Evolutionary conservation across 1,140 invertebrate species (phyloP), one percentile per base, ranked within the genome.

Genomic region (Bemisia tabaci): DNA sequence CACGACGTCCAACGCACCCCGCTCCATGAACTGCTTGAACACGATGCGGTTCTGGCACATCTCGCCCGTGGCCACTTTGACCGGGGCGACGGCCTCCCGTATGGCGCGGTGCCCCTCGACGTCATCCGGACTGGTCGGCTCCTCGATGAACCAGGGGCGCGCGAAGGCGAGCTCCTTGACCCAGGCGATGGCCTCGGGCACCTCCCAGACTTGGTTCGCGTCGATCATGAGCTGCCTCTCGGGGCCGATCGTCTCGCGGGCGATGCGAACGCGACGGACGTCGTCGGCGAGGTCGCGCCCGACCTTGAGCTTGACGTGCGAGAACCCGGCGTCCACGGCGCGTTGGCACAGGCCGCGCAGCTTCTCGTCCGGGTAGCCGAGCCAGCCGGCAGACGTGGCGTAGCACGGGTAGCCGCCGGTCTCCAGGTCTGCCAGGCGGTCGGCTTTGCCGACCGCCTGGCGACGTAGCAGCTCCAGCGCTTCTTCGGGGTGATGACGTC

Each of bases 101-200:
- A 95, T 94, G 26, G 79, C 78, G 2, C 84, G 84, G 79, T 95
- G 92, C 5, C 92, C 93, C 2, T 93, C 76, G 11, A 94, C 79
- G 75, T 96, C 94, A 77, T 96, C 93, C 1, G 93, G 92, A 11
- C 88, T 91, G 0, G 93, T 96, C 5, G 94, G 94, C 73, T 96
- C 94, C 78, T 96, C 93, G 70, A 96, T 95, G 92, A 92, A 96
- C 22, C 86, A 75, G 9, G 87, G 84, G 68, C 90, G 87, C 71
- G 87, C 90, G 25, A 85, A 78, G 0, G 84, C 81, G 39, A 96
- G 73, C 63, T 86, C 73, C 72, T 85, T 86, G 86, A 94, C 91
- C 91, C 91, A 94, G 2, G 85, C 82, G 63, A 95, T 89, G 0
- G 93, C 87, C 76, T 92, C 82, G 23, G 84, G 73, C 1, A 95